phyloP scores from a whole-genome alignment of 2,113 vertebrate species.

The Sclerurus mexicanus region DNA sequence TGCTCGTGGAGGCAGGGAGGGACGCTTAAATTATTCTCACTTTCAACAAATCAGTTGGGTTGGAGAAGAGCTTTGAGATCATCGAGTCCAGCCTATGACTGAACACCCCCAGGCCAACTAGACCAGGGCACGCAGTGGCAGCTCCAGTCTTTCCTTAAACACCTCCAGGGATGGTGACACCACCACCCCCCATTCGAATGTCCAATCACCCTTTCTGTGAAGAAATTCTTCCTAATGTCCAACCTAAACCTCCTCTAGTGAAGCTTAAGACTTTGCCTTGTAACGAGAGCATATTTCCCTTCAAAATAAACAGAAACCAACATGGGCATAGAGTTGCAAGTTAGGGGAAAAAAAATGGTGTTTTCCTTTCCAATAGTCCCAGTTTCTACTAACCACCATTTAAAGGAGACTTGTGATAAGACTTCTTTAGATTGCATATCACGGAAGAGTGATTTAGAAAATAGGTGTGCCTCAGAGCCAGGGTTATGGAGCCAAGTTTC shows the following conservation, averaged over 20 bases:
- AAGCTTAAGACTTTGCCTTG: not conserved
- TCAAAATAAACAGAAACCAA: not conserved
- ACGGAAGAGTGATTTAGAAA: not conserved
- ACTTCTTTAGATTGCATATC: not conserved
- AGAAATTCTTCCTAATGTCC: not conserved
- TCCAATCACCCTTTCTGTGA: not conserved
- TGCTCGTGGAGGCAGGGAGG: not conserved
- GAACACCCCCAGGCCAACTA: rapidly evolving
- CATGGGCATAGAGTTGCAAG: not conserved
- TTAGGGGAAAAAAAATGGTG: not conserved
- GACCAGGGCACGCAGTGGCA: rapidly evolving
- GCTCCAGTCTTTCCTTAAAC: not conserved
- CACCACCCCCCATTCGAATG: not conserved
- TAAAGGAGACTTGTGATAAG: not conserved
- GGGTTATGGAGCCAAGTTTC: not conserved
- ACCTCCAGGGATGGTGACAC: not conserved
- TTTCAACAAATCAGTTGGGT: not conserved
- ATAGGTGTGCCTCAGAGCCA: not conserved
- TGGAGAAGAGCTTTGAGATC: not conserved
- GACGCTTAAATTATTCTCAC: rapidly evolving
- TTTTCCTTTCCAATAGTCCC: not conserved
- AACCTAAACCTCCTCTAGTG: not conserved
- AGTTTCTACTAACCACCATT: not conserved
- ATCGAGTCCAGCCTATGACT: rapidly evolving
- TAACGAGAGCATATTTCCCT: not conserved